Evolutionary conservation across 1,140 invertebrate genomes (phyloP), one percentile per base, ranked within the genome.

Genomic region (Manduca sexta): DNA sequence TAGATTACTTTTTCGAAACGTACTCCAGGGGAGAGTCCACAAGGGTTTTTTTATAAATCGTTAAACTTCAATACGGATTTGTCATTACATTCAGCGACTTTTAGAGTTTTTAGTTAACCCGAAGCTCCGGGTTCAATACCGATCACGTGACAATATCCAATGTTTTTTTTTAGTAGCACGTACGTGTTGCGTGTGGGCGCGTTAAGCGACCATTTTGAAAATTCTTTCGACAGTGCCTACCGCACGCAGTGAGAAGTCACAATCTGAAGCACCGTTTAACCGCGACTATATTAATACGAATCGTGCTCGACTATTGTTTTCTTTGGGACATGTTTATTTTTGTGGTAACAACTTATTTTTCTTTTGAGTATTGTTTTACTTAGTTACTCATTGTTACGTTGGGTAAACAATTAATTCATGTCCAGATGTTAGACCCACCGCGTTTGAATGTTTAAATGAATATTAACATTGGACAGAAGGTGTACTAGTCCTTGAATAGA

Each of bases 1-100:
- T 81, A 84, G 81, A 84, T 82, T 82, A 82, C 81, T 82, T 84
- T 72, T 79, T 82, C 74, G 50, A 78, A 79, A 80, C 70, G 67
- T 74, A 74, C 70, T 81, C 63, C 49, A 69, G 70, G 69, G 72
- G 66, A 69, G 52, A 50, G 56, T 52, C 47, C 33, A 60, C 39
- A 48, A 41, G 52, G 64, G 62, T 67, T 62, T 69, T 70, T 72
- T 75, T 66, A 45, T 63, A 61, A 65, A 64, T 66, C 64, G 49
- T 67, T 64, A 58, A 68, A 61, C 49, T 57, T 59, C 48, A 26
- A 53, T 53, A 63, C 49, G 49, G 52, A 51, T 69, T 57, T 49
- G 18, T 52, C 38, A 39, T 64, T 66, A 11, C 41, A 43, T 64
- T 60, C 49, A 62, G 56, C 49, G 56, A 60, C 40, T 53, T 51